Conservation (phyloP, 2,888 invertebrate genomes). For the Pachliopta kotzebuea region DNA sequence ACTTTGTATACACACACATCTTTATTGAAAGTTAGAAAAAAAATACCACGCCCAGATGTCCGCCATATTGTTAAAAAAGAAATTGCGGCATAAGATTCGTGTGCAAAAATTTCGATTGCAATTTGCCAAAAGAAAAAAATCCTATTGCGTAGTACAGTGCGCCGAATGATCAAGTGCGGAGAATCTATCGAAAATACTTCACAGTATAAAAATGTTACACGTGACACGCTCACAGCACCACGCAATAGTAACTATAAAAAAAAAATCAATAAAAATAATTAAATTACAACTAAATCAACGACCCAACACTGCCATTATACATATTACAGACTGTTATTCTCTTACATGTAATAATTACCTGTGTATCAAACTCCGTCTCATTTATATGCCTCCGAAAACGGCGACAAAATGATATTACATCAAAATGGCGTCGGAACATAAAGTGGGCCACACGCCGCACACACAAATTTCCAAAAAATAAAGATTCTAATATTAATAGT, state of each 20-base stretch:
- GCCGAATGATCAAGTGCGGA: neutral
- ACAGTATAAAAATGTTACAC: neutral
- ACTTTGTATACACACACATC: constrained; percentile 28
- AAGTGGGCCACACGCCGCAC: neutral
- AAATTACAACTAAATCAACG: constrained; percentile 63
- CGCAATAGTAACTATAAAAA: constrained; percentile 1
- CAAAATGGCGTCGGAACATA: constrained; percentile 1
- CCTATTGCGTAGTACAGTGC: constrained; percentile 3
- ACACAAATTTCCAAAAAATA: neutral
- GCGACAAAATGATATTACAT: neutral
- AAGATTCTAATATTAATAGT: neutral
- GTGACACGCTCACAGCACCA: constrained; percentile 19
- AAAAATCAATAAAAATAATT: constrained; percentile 41
- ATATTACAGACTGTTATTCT: constrained; percentile 60
- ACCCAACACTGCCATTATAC: constrained; percentile 53
- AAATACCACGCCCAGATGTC: constrained; percentile 31
- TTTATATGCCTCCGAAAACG: neutral
- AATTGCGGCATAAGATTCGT: constrained; percentile 1
- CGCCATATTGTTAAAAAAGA: constrained; percentile 15
- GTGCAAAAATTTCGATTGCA: neutral
- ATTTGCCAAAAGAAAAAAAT: neutral
- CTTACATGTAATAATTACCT: constrained; percentile 26
- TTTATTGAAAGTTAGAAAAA: constrained; percentile 22
- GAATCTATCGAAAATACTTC: constrained; percentile 4
- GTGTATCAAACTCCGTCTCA: constrained; percentile 18